A percentile compares a stretch with the other conserved stretches of the same genome.
Conservation (phyloP, 2,888 invertebrate genomes). For the Aphodius sticticus region DNA sequence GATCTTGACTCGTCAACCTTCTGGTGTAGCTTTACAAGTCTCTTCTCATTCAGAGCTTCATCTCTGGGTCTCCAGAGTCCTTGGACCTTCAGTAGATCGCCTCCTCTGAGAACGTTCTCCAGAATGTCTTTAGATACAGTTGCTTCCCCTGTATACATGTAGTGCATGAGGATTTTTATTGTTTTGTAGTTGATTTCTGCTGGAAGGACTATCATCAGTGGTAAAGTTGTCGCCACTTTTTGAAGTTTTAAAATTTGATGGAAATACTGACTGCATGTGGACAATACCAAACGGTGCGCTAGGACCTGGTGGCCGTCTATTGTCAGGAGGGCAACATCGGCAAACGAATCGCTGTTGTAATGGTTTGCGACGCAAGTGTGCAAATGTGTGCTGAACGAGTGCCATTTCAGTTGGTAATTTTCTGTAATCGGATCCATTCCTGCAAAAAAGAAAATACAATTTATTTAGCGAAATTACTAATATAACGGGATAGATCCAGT, state of each 20-base stretch:
- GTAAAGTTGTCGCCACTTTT: conserved; percentile 53
- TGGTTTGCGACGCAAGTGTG: conserved; percentile 81
- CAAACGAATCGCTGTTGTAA: conserved; percentile 79
- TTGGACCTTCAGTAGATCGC: conserved; percentile 81
- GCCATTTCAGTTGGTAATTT: conserved; percentile 90
- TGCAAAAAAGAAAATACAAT: conserved; percentile 29
- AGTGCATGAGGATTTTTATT: conserved; percentile 81
- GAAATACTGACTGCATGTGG: conserved; percentile 78
- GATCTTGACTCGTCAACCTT: conserved; percentile 14
- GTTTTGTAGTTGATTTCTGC: conserved; percentile 83
- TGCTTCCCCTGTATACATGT: conserved; percentile 84
- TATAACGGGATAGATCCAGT: too few species aligned
- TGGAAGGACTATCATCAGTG: conserved; percentile 77
- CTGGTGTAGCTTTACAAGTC: conserved; percentile 33
- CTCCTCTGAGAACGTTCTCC: conserved; percentile 81
- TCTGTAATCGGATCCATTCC: conserved; percentile 68
- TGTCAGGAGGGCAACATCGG: conserved; percentile 83
- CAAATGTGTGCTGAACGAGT: conserved; percentile 83
- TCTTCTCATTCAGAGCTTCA: conserved; percentile 51
- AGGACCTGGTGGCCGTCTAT: conserved; percentile 82
- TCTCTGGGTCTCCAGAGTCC: conserved; percentile 79
- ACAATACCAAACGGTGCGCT: conserved; percentile 85
- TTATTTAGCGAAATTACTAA: background rate
- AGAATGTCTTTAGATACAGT: conserved; percentile 87
- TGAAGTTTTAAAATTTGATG: conserved; percentile 64